These are phyloP conservation scores for Aphidius ervi DNA, from an alignment of 1,140 invertebrate genomes.

Conservation along the genomic window DNA sequence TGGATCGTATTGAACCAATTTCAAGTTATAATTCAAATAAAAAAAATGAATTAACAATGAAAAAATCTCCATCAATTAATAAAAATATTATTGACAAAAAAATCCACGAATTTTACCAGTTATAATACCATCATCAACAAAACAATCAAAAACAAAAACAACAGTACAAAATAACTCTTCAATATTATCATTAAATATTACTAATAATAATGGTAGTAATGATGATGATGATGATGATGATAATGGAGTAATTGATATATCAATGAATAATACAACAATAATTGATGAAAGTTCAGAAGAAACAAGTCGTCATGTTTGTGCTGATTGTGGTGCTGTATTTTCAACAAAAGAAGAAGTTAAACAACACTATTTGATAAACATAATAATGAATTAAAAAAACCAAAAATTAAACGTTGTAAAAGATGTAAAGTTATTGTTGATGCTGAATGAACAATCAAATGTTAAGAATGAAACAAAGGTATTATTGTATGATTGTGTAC, in stretches of 20 bases:
- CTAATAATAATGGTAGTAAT: neutral
- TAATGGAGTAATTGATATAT: neutral
- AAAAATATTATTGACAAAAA: constrained; percentile 24
- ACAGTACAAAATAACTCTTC: too few relatives aligned
- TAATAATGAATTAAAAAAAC: constrained; percentile 26
- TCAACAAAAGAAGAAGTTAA: constrained; percentile 33
- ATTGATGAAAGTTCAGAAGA: neutral
- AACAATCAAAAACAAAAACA: constrained; percentile 4
- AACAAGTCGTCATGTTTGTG: constrained; percentile 37
- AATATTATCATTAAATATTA: too few relatives aligned
- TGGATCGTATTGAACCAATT: constrained; percentile 34
- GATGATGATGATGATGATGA: neutral
- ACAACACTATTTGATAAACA: constrained; percentile 38
- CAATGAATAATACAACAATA: constrained; percentile 12
- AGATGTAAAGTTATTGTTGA: constrained; percentile 47
- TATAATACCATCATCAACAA: constrained; percentile 30
- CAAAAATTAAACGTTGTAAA: constrained; percentile 46
- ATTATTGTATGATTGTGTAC: constrained; percentile 33
- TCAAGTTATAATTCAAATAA: neutral
- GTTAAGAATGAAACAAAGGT: constrained; percentile 20
- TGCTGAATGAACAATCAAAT: constrained; percentile 31
- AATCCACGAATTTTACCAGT: constrained; percentile 1
- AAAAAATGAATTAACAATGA: neutral
- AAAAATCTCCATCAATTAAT: constrained; percentile 25
- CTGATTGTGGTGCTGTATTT: constrained; percentile 38